Conservation (phyloP, 2,888 invertebrate genomes). For the Clivina fossor region DNA sequence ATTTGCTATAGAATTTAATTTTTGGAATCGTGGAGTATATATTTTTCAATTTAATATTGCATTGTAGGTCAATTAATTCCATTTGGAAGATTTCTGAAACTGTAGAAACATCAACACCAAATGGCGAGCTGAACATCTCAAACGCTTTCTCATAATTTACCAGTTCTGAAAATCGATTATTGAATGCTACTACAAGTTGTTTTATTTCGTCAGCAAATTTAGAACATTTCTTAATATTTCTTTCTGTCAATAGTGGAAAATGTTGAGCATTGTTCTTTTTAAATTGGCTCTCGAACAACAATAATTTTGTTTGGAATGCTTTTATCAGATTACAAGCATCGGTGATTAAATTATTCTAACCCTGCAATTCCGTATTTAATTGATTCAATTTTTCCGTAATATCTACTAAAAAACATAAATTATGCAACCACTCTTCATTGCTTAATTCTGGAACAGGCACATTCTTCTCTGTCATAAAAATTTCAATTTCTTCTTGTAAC, state of each 20-base stretch:
- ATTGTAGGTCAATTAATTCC: slow-evolving; percentile 24
- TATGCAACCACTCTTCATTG: slow-evolving; percentile 31
- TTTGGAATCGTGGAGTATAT: slow-evolving; percentile 31
- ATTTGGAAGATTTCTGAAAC: slow-evolving; percentile 19
- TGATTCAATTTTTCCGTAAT: slow-evolving; percentile 34
- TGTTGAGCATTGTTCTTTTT: slow-evolving; percentile 32
- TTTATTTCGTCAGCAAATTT: slow-evolving; percentile 35
- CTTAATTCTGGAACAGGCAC: slow-evolving; percentile 31
- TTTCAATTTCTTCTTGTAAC: slow-evolving; percentile 35
- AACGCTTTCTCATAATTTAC: slow-evolving; percentile 29
- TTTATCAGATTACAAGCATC: slow-evolving; percentile 29
- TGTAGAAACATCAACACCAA: slow-evolving; percentile 27
- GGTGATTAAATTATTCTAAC: slow-evolving; percentile 32
- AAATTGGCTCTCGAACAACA: slow-evolving; percentile 32
- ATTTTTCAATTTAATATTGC: slow-evolving; percentile 24
- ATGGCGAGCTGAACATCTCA: slow-evolving; percentile 30
- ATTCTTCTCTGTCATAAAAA: slow-evolving; percentile 32
- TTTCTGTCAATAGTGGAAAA: slow-evolving; percentile 36
- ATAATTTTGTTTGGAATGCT: slow-evolving; percentile 33
- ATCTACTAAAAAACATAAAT: slow-evolving; percentile 37
- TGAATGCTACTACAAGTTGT: slow-evolving; percentile 35
- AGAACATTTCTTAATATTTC: slow-evolving; percentile 28
- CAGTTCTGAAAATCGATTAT: slow-evolving; percentile 31
- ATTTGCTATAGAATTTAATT: slow-evolving; percentile 31
- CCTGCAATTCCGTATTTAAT: slow-evolving; percentile 33